Base-by-base conservation (phyloP, 2,888 invertebrate species). In the Leptopilina myrica region DNA sequence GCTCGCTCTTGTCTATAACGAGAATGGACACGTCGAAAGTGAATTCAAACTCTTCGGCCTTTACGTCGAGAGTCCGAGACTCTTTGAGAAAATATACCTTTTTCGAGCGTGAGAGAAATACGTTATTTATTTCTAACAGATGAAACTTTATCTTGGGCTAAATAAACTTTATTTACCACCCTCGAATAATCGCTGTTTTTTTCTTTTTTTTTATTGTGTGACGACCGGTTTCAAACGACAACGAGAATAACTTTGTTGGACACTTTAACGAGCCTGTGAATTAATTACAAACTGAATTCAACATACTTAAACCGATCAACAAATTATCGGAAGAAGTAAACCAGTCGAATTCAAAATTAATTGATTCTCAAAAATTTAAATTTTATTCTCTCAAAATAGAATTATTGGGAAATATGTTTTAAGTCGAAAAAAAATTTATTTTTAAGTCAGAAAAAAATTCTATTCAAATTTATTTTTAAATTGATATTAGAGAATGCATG, bases 231-330 rank as follows among this genome's bases (percentile, higher is more conserved):
- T 53, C 14, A 69, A 33, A 8, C 26, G 53, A 69, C 49, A 53
- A 53, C 26, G 69, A 69, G 69, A 69, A 53, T 69, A 69, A 69
- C 49, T 69, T 69, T 69, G 26, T 69, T 53, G 69, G 49, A 53
- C 69, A 69, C 53, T 69, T 69, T 53, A 69, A 69, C 69, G 69
- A 69, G 69, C 69, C 53, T 26, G 49, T 69, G 69, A 69, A 69
- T 69, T 65, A 69, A 53, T 69, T 69, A 69, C 53, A 11, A 26
- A 12, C 12, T 69, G 69, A 69, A 49, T 53, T 53, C 8, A 53
- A 69, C 26, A 26, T 53, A 53, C 14, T 69, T 53, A 53, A 43
- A 53, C 53, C 69, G 26, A 14, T 69, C 69, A 53, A 14, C 49
- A 69, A 69, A 69, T 69, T 62, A 62, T 62, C 62, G n/a, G 43